Base-by-base conservation (phyloP, 2,888 invertebrate genomes). In the Steinernema hermaphroditum region DNA sequence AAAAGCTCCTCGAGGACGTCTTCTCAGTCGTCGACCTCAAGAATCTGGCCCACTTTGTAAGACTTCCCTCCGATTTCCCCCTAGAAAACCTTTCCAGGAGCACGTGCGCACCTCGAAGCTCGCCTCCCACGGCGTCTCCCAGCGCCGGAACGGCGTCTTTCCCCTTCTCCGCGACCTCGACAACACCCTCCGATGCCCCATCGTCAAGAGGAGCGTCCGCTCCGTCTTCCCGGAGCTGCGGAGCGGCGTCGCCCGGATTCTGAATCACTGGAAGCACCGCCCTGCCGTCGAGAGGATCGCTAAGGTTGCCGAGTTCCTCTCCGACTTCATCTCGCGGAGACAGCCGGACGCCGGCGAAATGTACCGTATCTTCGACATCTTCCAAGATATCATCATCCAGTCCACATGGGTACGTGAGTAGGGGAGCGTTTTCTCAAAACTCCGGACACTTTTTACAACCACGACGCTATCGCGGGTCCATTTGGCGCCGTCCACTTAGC, bases 91-190 rank as follows among this genome's bases (percentile, higher is more conserved):
- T 29, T 62, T 32, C 2, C 29, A 62, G 62, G 62, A 62, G 32
- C 62, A 62, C 62, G 32, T 62, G 16, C 29, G 34, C 29, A 12
- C 29, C 9, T 24, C 62, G 32, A 16, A 32, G 4, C 32, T 62
- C 29, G 62, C 62, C 6, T 32, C 16, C 4, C 32, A 29, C 32
- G 16, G 32, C 34, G 62, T 62, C 12, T 62, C 62, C 4, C 62
- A 62, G 19, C 16, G 32, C 29, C 62, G 62, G 2, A 62, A 62
- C 32, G 62, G 62, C 1, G 34, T 29, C 16, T 62, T 62, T 32
- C 62, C 62, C 16, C 62, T 62, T 14, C 62, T 62, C 12, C 62
- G 62, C 16, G 62, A 62, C 62, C 62, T 62, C 8, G 62, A 62
- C 62, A 32, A 62, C 62, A 62, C 62, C n/a, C 29, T 62, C 16